These are phyloP conservation scores for Petromus typicus DNA, from an alignment of 2,113 vertebrate genomes.

Conservation along the genomic window DNA sequence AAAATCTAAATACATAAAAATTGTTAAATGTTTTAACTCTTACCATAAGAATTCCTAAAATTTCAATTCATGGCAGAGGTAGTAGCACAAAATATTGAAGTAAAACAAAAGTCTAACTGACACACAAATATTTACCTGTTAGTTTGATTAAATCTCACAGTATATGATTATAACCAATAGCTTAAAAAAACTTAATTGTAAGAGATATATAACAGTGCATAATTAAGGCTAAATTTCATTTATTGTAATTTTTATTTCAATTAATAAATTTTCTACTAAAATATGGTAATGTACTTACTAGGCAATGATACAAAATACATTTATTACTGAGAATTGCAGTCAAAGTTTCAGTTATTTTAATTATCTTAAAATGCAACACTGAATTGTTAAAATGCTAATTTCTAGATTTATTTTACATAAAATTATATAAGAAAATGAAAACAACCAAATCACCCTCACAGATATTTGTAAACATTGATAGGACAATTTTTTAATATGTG, in stretches of 20 bases:
- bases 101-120: background rate
- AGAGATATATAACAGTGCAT: background rate
- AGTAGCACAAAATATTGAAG: background rate
- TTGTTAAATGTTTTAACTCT: background rate
- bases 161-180: background rate
- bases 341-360: background rate
- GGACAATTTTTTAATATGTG: slow-evolving; percentile 82
- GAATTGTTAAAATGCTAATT: background rate
- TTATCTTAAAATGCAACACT: background rate
- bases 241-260: background rate
- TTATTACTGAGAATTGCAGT: background rate
- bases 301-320: background rate
- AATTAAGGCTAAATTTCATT: background rate
- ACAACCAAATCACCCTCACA: slow-evolving; percentile 70
- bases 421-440: slow-evolving; percentile 65
- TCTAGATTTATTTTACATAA: slow-evolving; percentile 44
- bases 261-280: background rate
- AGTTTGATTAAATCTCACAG: background rate
- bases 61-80: background rate
- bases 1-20: background rate
- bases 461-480: slow-evolving; percentile 85
- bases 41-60: background rate
- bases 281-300: background rate
- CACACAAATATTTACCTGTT: background rate
- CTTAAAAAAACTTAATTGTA: background rate